Conservation (phyloP, 2,113 vertebrate genomes). For the Psittacara wagleri region DNA sequence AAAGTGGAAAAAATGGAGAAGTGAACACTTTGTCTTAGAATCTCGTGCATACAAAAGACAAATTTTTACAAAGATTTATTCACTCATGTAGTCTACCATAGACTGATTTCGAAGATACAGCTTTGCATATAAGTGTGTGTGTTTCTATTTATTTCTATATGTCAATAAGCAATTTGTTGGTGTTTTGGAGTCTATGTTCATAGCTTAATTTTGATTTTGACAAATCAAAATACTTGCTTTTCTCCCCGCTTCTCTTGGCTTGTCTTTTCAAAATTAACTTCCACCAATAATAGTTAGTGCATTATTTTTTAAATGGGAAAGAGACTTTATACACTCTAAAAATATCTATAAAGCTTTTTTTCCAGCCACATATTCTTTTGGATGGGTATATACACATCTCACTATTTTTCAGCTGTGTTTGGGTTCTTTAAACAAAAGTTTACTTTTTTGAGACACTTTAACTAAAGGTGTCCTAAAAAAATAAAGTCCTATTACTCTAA, state of each 20-base stretch:
- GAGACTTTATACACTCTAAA: neutral
- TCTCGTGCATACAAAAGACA: neutral
- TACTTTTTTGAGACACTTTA: neutral
- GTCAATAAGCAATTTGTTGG: neutral
- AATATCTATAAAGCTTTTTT: neutral
- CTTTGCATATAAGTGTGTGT: neutral
- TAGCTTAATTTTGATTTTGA: neutral
- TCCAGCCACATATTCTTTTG: neutral
- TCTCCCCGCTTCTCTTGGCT: rapidly evolving
- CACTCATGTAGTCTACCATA: rapidly evolving
- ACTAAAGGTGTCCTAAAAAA: neutral
- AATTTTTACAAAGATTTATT: neutral
- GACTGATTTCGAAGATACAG: neutral
- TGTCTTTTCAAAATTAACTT: neutral
- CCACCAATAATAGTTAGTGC: rapidly evolving
- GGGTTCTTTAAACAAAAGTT: neutral
- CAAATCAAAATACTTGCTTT: neutral
- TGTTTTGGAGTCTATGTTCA: neutral
- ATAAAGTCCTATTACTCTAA: neutral
- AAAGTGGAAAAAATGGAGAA: neutral
- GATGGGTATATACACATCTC: neutral
- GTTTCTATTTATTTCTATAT: neutral
- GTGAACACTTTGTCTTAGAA: neutral
- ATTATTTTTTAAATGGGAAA: neutral
- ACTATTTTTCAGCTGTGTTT: neutral